Conservation (phyloP, 2,797 vertebrate species). For the Centroberyx gerrardi region DNA sequence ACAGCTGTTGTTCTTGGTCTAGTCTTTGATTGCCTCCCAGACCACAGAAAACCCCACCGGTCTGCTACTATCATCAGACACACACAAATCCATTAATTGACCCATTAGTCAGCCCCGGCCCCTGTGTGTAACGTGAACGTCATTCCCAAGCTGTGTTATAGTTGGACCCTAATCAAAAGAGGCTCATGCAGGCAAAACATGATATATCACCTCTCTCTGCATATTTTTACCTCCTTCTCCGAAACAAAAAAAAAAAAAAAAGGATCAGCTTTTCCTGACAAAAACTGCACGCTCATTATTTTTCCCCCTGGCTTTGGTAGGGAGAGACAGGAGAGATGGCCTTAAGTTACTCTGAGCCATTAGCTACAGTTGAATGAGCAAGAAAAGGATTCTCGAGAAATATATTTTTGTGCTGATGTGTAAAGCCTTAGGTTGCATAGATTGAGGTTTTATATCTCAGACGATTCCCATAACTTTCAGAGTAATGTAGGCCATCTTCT, state of each 20-base stretch:
- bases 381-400: conserved; percentile 37
- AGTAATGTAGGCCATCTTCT: conserved; percentile 17
- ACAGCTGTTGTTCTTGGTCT: conserved; percentile 64
- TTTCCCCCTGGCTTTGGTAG: conserved; percentile 37
- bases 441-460: conserved; percentile 37
- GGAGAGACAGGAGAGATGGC: conserved; percentile 60
- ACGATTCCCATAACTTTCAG: conserved; percentile 11
- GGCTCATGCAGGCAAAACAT: conserved; percentile 59
- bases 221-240: conserved; percentile 59
- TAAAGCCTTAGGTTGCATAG: conserved; percentile 46
- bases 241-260: conserved; percentile 19
- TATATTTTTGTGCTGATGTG: conserved; percentile 39
- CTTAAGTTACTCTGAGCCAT: conserved; percentile 56
- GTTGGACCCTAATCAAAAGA: conserved; percentile 77
- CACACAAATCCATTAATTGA: conserved; percentile 72
- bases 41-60: conserved; percentile 36
- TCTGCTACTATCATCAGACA: conserved; percentile 74
- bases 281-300: conserved; percentile 69
- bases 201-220: conserved; percentile 65
- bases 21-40: conserved; percentile 48
- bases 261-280: conserved; percentile 38
- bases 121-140: conserved; percentile 56
- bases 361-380: conserved; percentile 57
- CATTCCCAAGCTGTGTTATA: conserved; percentile 75
- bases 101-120: conserved; percentile 66